These are phyloP conservation scores for Zaprionus tsacasi DNA, from an alignment of 1,140 invertebrate genomes.

Conservation along the genomic window DNA sequence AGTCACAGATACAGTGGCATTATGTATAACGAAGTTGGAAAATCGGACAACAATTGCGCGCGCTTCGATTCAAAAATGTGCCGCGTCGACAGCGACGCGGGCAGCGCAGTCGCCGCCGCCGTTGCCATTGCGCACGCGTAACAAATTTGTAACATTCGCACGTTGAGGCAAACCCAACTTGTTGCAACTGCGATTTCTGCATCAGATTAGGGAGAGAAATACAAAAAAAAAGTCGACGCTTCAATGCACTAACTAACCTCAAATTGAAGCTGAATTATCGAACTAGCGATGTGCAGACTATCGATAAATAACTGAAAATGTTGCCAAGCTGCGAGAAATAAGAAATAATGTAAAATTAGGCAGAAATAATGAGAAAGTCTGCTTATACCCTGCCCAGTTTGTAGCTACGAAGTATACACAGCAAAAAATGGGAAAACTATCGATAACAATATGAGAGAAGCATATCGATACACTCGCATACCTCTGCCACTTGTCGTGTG, in stretches of 20 bases:
- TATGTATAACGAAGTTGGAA: slow-evolving; percentile 9
- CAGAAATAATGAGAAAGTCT: too few species aligned
- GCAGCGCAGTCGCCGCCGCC: slow-evolving; percentile 7
- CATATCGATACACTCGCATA: slow-evolving; percentile 16
- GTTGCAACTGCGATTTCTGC: slow-evolving; percentile 7
- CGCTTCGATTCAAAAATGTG: slow-evolving; percentile 51
- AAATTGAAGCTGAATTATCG: slow-evolving; percentile 5
- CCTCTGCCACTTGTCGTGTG: slow-evolving; percentile 31
- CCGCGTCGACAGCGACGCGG: not conserved
- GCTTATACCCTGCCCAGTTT: too few species aligned
- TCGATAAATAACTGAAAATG: too few species aligned
- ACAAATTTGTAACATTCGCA: slow-evolving; percentile 71
- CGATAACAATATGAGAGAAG: not conserved
- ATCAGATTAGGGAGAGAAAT: slow-evolving; percentile 1
- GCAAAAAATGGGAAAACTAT: not conserved
- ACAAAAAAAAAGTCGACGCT: slow-evolving; percentile 12
- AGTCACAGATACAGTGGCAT: slow-evolving; percentile 13
- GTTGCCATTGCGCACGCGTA: slow-evolving; percentile 60
- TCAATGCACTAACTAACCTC: slow-evolving; percentile 9
- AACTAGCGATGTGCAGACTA: not conserved
- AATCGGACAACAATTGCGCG: slow-evolving; percentile 52
- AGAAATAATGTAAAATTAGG: not conserved
- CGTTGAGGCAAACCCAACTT: slow-evolving; percentile 32
- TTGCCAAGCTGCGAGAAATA: not conserved
- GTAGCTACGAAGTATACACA: too few species aligned